A percentile compares a stretch with the other conserved stretches of the same genome.
Evolutionary conservation across 2,888 invertebrate genomes (phyloP).

Genomic region (Lathronympha strigana): DNA sequence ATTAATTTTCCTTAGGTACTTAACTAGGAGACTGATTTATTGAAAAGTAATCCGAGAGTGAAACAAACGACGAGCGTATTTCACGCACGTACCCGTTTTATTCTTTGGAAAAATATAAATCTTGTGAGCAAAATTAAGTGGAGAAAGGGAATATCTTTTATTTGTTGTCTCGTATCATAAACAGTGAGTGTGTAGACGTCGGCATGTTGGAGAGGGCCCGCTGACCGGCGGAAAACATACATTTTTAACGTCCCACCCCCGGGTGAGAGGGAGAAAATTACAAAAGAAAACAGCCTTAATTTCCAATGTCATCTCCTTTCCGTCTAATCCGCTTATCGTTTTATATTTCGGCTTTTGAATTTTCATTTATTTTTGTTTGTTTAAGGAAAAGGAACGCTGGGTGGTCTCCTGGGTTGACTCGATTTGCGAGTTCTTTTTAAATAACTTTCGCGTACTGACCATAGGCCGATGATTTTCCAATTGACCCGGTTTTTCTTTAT

Average conservation of each 20-base stretch:
- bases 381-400: constrained; percentile 71
- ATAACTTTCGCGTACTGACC: constrained; percentile 21
- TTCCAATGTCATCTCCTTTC: constrained; percentile 84
- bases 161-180: constrained; percentile 53
- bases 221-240: constrained; percentile 71
- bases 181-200: constrained; percentile 59
- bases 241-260: constrained; percentile 77
- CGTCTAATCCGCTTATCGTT: constrained; percentile 84
- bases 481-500: not conserved
- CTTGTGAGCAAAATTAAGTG: constrained; percentile 39
- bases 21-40: constrained; percentile 38
- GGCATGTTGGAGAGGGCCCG: constrained; percentile 61
- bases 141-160: constrained; percentile 42
- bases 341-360: constrained; percentile 82
- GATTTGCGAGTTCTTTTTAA: constrained; percentile 33
- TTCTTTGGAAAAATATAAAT: constrained; percentile 41
- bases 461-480: not conserved
- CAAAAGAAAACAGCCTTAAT: constrained; percentile 84
- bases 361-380: constrained; percentile 84
- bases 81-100: constrained; percentile 41
- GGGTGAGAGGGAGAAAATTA: constrained; percentile 81
- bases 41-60: constrained; percentile 36
- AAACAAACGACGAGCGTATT: constrained; percentile 38
- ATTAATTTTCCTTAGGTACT: constrained; percentile 37
- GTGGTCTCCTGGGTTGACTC: constrained; percentile 52